phyloP scores from a whole-genome alignment of 2,888 invertebrate species.

The Zonitis immaculata region DNA sequence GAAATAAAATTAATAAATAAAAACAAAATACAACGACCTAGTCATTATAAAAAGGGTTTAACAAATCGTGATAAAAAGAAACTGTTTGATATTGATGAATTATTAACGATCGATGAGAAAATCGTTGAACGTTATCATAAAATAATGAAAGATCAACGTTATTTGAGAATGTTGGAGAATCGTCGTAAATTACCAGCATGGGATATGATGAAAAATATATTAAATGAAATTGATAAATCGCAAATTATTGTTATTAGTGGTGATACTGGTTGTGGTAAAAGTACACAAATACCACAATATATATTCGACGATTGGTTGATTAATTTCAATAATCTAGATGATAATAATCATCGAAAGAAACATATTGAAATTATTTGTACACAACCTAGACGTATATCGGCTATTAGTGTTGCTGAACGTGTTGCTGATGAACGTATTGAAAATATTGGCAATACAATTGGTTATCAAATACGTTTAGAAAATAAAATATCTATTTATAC shows the following conservation, averaged over 20 bases:
- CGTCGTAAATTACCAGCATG: constrained; percentile 70
- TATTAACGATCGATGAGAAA: constrained; percentile 58
- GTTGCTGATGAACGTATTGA: constrained; percentile 84
- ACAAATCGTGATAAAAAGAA: constrained; percentile 54
- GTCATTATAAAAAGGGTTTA: constrained; percentile 62
- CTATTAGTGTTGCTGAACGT: constrained; percentile 87
- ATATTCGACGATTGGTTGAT: constrained; percentile 81
- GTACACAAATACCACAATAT: constrained; percentile 90
- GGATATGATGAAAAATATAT: constrained; percentile 63
- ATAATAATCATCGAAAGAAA: constrained; percentile 49
- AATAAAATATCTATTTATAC: constrained; percentile 73
- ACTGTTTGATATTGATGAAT: constrained; percentile 52
- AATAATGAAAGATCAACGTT: constrained; percentile 58
- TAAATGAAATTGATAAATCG: constrained; percentile 59
- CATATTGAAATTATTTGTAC: constrained; percentile 87
- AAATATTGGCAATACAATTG: constrained; percentile 62
- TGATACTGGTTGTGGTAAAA: constrained; percentile 81
- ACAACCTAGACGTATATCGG: constrained; percentile 87
- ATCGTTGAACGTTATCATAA: constrained; percentile 60
- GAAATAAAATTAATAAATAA: constrained; percentile 33
- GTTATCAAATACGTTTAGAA: constrained; percentile 73
- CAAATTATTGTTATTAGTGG: constrained; percentile 73
- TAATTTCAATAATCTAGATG: constrained; percentile 52
- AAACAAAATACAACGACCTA: constrained; percentile 44
- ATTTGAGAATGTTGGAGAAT: constrained; percentile 60